Evolutionary conservation across 2,888 invertebrate genomes (phyloP).

Genomic region (Serrognathus titanus): DNA sequence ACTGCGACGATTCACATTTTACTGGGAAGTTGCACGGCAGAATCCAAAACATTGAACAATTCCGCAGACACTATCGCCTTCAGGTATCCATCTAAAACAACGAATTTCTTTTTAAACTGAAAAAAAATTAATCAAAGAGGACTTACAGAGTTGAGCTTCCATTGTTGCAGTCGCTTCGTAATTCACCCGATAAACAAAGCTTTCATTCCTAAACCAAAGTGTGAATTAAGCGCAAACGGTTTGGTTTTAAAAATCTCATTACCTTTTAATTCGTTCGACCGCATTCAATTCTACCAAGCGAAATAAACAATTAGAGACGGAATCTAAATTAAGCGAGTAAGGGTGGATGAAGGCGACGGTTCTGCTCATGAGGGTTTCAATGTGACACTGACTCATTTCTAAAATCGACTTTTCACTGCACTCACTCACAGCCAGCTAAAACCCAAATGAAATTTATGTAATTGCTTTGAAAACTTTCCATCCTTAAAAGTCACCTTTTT

Average conservation of each 20-base stretch:
- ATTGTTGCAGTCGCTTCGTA: no score
- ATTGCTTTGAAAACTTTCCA: conserved; percentile 5
- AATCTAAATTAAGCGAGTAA: conserved; percentile 71
- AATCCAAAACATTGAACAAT: no score
- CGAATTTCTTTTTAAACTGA: no score
- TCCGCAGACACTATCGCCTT: no score
- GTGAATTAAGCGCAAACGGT: neutral
- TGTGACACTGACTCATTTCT: conserved; percentile 56
- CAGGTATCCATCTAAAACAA: no score
- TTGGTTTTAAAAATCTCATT: conserved; percentile 5
- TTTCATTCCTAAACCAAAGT: no score
- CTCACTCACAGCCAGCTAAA: conserved; percentile 31
- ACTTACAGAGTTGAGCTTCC: no score
- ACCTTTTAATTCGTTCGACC: conserved; percentile 42
- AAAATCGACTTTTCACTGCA: conserved; percentile 55
- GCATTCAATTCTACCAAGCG: conserved; percentile 52
- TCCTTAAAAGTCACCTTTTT: conserved; percentile 55
- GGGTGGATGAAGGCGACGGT: conserved; percentile 57
- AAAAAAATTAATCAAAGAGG: no score
- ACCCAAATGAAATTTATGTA: conserved; percentile 5
- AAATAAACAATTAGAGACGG: conserved; percentile 55
- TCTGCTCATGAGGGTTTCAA: conserved; percentile 53
- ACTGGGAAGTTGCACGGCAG: no score
- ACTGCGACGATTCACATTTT: no score
- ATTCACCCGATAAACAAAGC: no score